Base-by-base conservation (phyloP, 2,797 vertebrate genomes). In the Paramormyrops hopkinsi region DNA sequence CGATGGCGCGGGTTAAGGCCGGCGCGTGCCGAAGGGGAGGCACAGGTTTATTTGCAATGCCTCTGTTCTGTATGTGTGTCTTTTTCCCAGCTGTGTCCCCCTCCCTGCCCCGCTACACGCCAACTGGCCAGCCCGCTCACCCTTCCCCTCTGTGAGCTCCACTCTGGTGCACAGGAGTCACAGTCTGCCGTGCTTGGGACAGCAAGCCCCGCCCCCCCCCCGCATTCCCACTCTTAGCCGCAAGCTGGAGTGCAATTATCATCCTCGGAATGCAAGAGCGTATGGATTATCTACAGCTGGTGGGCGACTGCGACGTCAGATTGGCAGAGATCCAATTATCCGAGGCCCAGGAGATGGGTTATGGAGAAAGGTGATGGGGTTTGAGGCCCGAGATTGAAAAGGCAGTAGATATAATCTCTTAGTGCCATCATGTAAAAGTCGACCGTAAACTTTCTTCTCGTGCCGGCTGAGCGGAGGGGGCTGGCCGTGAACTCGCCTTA, bases 321-420 rank as follows among this genome's bases (percentile, higher is more conserved):
- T 29, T 73, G 62, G 14, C 88, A 25, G 62, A 88, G 88, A 50
- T 53, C 88, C 88, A 88, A 88, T 79, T 79, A 84, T 50, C n/a
- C 9, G 33, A 14, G 46, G 29, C 56, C 56, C 41, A 5, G 46
- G 54, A 87, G 86, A 87, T 44, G 86, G 86, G 54, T 56, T 25
- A 25, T 8, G 65, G 22, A 50, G 62, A 37, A 89, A 56, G 73
- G 88, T 46, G 53, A 89, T 11, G 53, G 69, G 41, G 53, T 59
- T 53, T 59, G 11, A 33, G 41, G 53, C 6, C 11, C 37, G 44
- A 83, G 76, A 88, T 56, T 59, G 76, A 59, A 83, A 59, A 83
- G 88, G 37, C 88, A 46, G 37, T n/a, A 46, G 69, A 83, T 89
- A 48, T 59, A 44, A 88, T 56, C 73, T 88, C 51, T 46, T 19